Percentiles rank a stretch among this genome's conserved stretches.
These are phyloP conservation scores for Perca fluviatilis DNA, from an alignment of 2,113 vertebrate genomes.

Conservation along the genomic window DNA sequence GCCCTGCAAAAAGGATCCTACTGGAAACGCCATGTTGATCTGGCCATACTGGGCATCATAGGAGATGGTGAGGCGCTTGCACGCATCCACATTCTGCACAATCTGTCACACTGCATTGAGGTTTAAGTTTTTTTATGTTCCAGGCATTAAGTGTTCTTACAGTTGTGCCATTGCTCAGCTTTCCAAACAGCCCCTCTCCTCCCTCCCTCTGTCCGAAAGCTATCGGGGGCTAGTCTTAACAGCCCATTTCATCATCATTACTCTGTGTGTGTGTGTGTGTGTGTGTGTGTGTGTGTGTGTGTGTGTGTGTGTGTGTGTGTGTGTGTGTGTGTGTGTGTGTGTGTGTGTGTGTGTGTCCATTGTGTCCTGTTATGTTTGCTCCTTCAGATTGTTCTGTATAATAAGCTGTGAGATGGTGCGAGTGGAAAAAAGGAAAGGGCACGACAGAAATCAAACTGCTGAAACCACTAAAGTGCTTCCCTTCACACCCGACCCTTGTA, in stretches of 20 bases:
- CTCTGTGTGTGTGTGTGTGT: conserved; percentile 22
- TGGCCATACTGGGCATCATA: conserved; percentile 96
- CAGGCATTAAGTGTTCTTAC: neutral
- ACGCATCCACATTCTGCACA: neutral
- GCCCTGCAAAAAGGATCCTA: conserved; percentile 98
- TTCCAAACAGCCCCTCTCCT: conserved; percentile 15
- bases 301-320: conserved; percentile 29
- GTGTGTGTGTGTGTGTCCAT: conserved; percentile 43
- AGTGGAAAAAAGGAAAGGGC: conserved; percentile 60
- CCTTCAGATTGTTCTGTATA: conserved; percentile 73
- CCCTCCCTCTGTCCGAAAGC: conserved; percentile 56
- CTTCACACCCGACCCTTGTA: conserved; percentile 55
- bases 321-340: conserved; percentile 14
- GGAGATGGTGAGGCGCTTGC: conserved; percentile 89
- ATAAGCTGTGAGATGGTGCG: conserved; percentile 70
- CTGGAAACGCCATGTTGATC: conserved; percentile 96
- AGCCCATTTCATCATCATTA: conserved; percentile 77
- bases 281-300: conserved; percentile 34
- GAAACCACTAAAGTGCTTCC: conserved; percentile 65
- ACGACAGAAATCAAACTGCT: conserved; percentile 66
- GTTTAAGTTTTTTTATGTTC: conserved; percentile 18
- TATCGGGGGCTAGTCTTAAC: conserved; percentile 75
- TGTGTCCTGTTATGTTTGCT: conserved; percentile 68
- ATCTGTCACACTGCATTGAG: neutral
- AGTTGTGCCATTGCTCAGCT: conserved; percentile 30